Evolutionary conservation across 1,140 invertebrate genomes (phyloP), one percentile per base, ranked within the genome.

Genomic region (Oppia nitens): DNA sequence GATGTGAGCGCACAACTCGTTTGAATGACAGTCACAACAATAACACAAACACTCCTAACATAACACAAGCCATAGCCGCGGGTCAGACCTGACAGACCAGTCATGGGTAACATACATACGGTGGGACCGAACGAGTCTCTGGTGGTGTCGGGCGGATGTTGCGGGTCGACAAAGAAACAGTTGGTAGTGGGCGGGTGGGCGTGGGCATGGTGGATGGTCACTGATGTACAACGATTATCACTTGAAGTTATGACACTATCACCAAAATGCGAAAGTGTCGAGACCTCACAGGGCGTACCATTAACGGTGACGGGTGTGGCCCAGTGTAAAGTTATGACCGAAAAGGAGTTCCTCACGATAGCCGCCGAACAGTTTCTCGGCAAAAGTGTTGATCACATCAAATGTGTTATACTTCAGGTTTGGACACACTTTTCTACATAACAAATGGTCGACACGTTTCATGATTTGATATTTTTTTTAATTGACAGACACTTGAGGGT

Each of bases 351-450:
- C n/a, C 75, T 97, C 51, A 83, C 84, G 65, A 94, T 89, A 11
- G 93, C 93, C 59, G 93, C 88, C 67, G 93, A 97, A 75, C 93
- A 97, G 74, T 97, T 98, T 74, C 78, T 98, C 27, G 93, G 93
- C 1, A 95, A 96, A 73, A 78, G 78, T 62, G 82, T 88, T 47
- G 81, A 85, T 66, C 88, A 96, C 70, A 86, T 98, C 68, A 89
- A 93, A 70, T 79, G 79, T 66, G 94, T 94, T n/a, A 83, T 98
- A 40, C 49, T 65, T 9, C n/a, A n/a, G n/a, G n/a, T n/a, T n/a
- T n/a, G n/a, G 63, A 66, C 49, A 66, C 65, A 47, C n/a, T n/a
- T n/a, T n/a, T n/a, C n/a, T n/a, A n/a, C n/a, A n/a, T n/a, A n/a
- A n/a, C n/a, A n/a, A n/a, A n/a, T n/a, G n/a, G n/a, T n/a, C n/a